Evolutionary conservation across 2,113 vertebrate genomes (phyloP).

Genomic region (Hoplias malabaricus): DNA sequence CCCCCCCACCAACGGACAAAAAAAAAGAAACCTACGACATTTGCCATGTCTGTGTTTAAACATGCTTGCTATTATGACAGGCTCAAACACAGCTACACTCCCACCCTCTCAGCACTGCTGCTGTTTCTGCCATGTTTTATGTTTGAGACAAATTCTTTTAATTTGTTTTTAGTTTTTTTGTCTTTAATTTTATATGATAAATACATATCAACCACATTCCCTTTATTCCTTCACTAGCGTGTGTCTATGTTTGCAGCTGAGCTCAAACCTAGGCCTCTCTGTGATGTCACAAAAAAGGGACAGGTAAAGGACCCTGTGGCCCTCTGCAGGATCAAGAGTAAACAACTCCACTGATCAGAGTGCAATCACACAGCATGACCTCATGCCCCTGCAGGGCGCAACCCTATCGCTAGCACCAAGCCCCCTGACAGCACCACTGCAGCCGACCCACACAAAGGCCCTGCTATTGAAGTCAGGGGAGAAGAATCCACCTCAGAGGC

Average conservation of each 20-base stretch:
- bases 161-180: too few relatives aligned
- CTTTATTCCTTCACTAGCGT: neutral
- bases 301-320: too few relatives aligned
- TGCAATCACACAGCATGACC: conserved; percentile 64
- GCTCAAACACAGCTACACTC: conserved; percentile 63
- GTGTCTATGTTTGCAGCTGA: neutral
- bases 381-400: conserved; percentile 71
- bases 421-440: conserved; percentile 62
- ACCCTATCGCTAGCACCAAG: conserved; percentile 67
- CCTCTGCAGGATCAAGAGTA: conserved; percentile 47
- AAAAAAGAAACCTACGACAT: conserved; percentile 46
- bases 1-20: conserved; percentile 55
- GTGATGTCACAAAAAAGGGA: neutral
- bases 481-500: conserved; percentile 55
- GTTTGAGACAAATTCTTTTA: too few relatives aligned
- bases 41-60: conserved; percentile 68
- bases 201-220: too few relatives aligned
- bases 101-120: conserved; percentile 38
- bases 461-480: conserved; percentile 62
- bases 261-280: neutral
- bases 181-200: conserved; percentile 50
- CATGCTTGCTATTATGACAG: conserved; percentile 66
- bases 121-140: conserved; percentile 23
- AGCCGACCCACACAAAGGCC: conserved; percentile 63
- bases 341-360: conserved; percentile 61